Evolutionary conservation across 2,888 invertebrate genomes (phyloP).

Genomic region (Pristionchus maxplancki): DNA sequence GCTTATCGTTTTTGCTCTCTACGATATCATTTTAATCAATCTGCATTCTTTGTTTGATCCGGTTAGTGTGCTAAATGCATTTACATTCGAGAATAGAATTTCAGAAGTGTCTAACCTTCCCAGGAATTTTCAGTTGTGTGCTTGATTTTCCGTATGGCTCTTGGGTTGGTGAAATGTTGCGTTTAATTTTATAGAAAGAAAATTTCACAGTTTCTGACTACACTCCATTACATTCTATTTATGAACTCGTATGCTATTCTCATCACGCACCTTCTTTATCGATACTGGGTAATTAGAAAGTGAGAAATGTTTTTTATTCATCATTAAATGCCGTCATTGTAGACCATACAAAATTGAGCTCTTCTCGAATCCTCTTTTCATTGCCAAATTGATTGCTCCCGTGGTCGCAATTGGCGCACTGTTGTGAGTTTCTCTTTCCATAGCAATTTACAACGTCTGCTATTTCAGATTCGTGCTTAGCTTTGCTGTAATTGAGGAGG

Average conservation of each 20-base stretch:
- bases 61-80: not conserved
- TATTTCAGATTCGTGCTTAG: not conserved
- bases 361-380: not conserved
- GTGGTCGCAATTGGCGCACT: not conserved
- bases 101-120: not conserved
- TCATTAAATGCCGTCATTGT: not conserved
- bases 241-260: constrained; percentile 6
- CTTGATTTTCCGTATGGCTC: not conserved
- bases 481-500: not conserved
- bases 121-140: not conserved
- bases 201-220: not conserved
- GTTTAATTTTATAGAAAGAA: not conserved
- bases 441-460: no score
- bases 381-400: not conserved
- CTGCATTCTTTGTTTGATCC: not conserved
- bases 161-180: not conserved
- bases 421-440: not conserved
- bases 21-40: not conserved
- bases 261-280: not conserved
- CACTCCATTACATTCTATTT: not conserved
- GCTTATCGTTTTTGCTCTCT: not conserved
- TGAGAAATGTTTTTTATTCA: not conserved
- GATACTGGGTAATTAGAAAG: not conserved
- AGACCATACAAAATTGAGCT: not conserved
- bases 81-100: not conserved